Evolutionary conservation across 2,888 invertebrate species (phyloP).

Genomic region (Limnephilus rhombicus): DNA sequence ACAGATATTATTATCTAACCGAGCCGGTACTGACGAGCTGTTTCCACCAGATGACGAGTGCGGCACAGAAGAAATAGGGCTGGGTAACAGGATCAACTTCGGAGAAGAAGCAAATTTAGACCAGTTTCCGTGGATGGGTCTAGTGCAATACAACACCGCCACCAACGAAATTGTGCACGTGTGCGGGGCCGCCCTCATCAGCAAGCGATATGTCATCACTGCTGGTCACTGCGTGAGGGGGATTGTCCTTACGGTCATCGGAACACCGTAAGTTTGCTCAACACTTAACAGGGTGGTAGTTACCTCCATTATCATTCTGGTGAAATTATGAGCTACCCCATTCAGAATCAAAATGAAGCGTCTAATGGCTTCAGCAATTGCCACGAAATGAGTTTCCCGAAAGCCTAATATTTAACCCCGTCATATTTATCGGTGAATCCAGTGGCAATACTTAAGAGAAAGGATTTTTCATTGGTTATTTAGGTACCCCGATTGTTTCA

Average conservation of each 20-base stretch:
- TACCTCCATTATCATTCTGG: too few species aligned
- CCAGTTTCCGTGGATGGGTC: constrained; percentile 78
- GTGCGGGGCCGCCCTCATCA: constrained; percentile 78
- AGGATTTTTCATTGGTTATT: too few species aligned
- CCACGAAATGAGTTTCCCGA: too few species aligned
- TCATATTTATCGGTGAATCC: too few species aligned
- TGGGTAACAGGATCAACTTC: constrained; percentile 68
- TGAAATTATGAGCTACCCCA: too few species aligned
- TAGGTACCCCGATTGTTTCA: too few species aligned
- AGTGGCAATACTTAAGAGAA: too few species aligned
- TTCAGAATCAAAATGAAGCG: too few species aligned
- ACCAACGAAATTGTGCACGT: constrained; percentile 69
- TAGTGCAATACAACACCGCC: constrained; percentile 72
- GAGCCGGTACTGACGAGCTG: not conserved
- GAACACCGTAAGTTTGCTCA: constrained; percentile 72
- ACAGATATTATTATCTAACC: not conserved
- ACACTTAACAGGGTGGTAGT: not conserved
- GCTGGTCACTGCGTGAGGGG: constrained; percentile 78
- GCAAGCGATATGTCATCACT: constrained; percentile 75
- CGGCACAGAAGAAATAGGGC: constrained; percentile 41
- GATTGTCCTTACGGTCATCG: constrained; percentile 69
- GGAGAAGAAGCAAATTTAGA: constrained; percentile 73
- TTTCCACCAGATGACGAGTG: constrained; percentile 53
- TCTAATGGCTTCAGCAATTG: too few species aligned
- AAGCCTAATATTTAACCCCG: too few species aligned